Evolutionary conservation across 1,140 invertebrate species (phyloP), one percentile per base, ranked within the genome.

Genomic region (Argopecten irradians): DNA sequence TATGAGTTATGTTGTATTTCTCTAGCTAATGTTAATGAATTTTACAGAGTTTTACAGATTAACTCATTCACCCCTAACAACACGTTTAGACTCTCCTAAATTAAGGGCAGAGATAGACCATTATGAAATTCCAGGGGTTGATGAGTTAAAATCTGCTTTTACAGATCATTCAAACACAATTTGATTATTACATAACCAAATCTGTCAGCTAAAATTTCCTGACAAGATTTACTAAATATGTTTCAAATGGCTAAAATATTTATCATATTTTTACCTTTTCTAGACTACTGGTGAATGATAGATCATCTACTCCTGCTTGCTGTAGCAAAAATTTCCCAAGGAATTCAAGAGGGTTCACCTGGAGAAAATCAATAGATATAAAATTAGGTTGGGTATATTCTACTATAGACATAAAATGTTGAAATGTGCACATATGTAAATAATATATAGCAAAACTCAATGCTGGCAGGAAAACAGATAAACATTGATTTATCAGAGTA

Each of bases 311-410:
- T 32, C 92, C 92, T 28, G 93, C 88, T 86, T 90, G 92, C 36
- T 91, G 88, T 14, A 93, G 89, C 13, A 94, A 85, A 91, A 90
- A 94, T 36, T 93, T 85, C 55, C 93, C 94, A 9, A 94, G 91
- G 83, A 92, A 94, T 87, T 94, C 92, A 11, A 94, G 46, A 35
- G 94, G 92, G 34, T 94, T 91, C 16, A 92, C 91, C 93, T 94
- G 85, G 22, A 89, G 55, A 55, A 88, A 28, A 34, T 85, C 85
- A 85, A 87, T 41, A 82, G n/a, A 71, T 34, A 82, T 41, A 28
- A 39, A 14, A 86, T 33, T 0, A 36, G 34, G 22, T 28, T 46
- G 22, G 16, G 22, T 86, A 22, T 86, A 28, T 22, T 28, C 22
- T 28, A 41, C n/a, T 41, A 11, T 86, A 14, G 22, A 28, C 28